A percentile compares a stretch with the other conserved stretches of the same genome.
Evolutionary conservation across 1,140 invertebrate species (phyloP).

Genomic region (Papilio helenus): DNA sequence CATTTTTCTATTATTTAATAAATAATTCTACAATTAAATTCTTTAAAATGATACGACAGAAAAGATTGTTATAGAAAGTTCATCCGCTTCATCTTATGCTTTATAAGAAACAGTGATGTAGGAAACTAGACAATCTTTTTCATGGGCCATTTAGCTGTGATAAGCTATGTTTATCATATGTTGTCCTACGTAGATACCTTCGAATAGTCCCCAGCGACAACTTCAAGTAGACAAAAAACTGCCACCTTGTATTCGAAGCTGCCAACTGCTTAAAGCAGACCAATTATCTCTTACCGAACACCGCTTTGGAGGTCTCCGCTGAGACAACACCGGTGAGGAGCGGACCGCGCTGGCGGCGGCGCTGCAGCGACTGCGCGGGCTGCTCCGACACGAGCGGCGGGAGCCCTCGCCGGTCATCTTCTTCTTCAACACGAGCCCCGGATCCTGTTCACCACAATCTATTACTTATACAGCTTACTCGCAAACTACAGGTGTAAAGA

Average conservation of each 20-base stretch:
- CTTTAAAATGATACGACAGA: not conserved
- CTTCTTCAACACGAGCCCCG: constrained; percentile 85
- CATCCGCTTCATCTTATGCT: no score
- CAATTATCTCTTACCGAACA: constrained; percentile 77
- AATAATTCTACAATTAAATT: no score
- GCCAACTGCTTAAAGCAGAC: not conserved
- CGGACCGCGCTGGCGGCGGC: constrained; percentile 83
- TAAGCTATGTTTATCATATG: no score
- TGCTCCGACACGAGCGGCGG: constrained; percentile 84
- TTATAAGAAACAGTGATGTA: not conserved
- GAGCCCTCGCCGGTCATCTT: constrained; percentile 84
- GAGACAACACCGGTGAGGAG: constrained; percentile 88
- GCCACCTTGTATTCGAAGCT: not conserved
- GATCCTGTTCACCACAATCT: constrained; percentile 50
- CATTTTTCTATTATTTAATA: no score
- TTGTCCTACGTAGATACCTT: no score
- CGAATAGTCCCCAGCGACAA: no score
- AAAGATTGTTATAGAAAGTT: not conserved
- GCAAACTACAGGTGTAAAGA: not conserved
- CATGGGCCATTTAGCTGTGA: no score
- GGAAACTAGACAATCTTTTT: not conserved
- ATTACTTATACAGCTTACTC: not conserved
- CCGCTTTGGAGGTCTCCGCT: constrained; percentile 86
- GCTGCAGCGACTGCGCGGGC: constrained; percentile 84
- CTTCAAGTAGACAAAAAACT: not conserved